These are phyloP conservation scores for Paradisaea rubra DNA, from an alignment of 2,113 vertebrate species.

Conservation along the genomic window DNA sequence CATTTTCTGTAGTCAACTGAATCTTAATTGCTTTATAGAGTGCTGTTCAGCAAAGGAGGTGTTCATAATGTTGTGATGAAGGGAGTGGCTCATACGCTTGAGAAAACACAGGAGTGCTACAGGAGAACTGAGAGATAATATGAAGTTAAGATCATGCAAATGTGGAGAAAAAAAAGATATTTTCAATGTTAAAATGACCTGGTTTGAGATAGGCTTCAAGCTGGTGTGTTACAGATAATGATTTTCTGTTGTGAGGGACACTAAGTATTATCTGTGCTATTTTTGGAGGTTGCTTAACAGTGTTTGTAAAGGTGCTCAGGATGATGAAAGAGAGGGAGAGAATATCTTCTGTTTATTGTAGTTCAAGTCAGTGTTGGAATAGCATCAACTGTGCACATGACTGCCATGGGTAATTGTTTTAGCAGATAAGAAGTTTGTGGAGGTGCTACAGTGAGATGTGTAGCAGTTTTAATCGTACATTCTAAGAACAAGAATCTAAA, in stretches of 20 bases:
- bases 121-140: background rate
- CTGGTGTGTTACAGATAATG: background rate
- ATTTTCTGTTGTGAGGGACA: background rate
- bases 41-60: background rate
- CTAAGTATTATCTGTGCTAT: background rate
- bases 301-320: background rate
- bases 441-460: background rate
- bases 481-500: background rate
- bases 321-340: background rate
- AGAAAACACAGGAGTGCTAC: background rate
- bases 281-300: background rate
- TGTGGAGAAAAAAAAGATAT: fast-evolving
- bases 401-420: background rate
- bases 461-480: background rate
- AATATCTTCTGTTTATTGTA: background rate
- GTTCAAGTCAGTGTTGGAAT: background rate
- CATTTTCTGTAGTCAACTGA: background rate
- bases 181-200: background rate
- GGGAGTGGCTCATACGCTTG: background rate
- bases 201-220: background rate
- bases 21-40: background rate
- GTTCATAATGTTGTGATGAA: background rate
- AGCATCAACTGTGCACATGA: background rate
- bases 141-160: background rate
- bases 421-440: background rate